Evolutionary conservation across 2,888 invertebrate genomes (phyloP).

Genomic region (Drosophila picticornis): DNA sequence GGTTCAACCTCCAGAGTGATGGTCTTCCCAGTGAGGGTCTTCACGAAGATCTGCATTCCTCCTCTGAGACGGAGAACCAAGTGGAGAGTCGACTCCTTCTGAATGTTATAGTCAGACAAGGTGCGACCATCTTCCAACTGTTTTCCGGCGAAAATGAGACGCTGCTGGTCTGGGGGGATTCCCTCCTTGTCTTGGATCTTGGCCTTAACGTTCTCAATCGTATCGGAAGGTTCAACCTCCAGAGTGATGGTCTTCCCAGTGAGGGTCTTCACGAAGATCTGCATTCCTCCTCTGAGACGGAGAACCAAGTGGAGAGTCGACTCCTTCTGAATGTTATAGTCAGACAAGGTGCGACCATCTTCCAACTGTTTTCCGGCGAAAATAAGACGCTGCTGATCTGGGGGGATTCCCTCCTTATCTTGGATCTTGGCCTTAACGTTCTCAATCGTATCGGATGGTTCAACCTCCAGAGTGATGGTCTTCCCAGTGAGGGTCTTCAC

Average conservation of each 20-base stretch:
- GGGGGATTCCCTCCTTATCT: slow-evolving; percentile 81
- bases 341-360: slow-evolving; percentile 94
- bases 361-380: slow-evolving; percentile 86
- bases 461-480: slow-evolving; percentile 80
- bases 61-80: slow-evolving; percentile 48
- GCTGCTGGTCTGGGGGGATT: slow-evolving; percentile 80
- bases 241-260: slow-evolving; percentile 78
- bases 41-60: slow-evolving; percentile 56
- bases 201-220: slow-evolving; percentile 79
- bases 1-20: slow-evolving; percentile 51
- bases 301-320: slow-evolving; percentile 88
- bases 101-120: slow-evolving; percentile 46
- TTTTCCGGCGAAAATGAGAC: slow-evolving; percentile 77
- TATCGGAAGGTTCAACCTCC: slow-evolving; percentile 73
- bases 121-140: slow-evolving; percentile 74
- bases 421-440: slow-evolving; percentile 82
- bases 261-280: slow-evolving; percentile 78
- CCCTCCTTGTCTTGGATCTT: slow-evolving; percentile 81
- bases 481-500: slow-evolving; percentile 81
- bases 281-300: slow-evolving; percentile 92
- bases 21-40: slow-evolving; percentile 51
- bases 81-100: slow-evolving; percentile 48
- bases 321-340: slow-evolving; percentile 85
- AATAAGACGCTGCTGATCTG: slow-evolving; percentile 82
- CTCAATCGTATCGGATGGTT: slow-evolving; percentile 79